Evolutionary conservation across 1,140 invertebrate genomes (phyloP), one percentile per base, ranked within the genome.

Genomic region (Lordiphosa stackelbergi): DNA sequence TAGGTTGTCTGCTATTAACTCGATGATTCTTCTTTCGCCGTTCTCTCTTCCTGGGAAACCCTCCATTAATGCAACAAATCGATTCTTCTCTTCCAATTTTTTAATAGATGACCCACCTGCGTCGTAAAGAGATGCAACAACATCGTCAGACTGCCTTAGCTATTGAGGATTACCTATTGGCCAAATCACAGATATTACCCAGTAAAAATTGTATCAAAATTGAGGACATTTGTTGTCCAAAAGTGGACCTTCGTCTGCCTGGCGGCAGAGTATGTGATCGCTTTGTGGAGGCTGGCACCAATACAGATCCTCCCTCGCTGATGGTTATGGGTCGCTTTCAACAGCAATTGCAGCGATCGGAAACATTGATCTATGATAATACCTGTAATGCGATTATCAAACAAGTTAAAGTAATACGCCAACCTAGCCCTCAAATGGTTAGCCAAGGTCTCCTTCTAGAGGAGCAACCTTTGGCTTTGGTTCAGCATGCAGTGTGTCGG

Each of bases 351-450:
- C 43, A 63, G 9, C 28, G 19, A 4, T 74, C 70, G 0, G 22
- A 79, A 31, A 74, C 70, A 1, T 12, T 61, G n/a, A 68, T 81
- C 58, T 68, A 58, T 19, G 75, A 79, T 34, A 57, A 74, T 35
- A 53, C 22, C 7, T 19, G 19, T n/a, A 68, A 74, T 11, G 31
- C 41, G 10, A 52, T 70, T 1, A 46, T 64, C 7, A 68, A 37
- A n/a, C 24, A 28, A 52, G 24, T 31, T 4, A 11, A 22, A 11
- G n/a, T 36, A 3, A 3, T 6, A 8, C 10, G 11, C 8, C 43
- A 8, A 1, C 8, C 4, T 2, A 10, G 31, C 3, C 28, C 40
- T 0, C 28, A 16, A 11, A 11, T 2, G 2, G 9, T 6, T 2
- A 10, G 8, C 5, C 4, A 10, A 4, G 4, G 11, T 5, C 4